Percentiles rank a stretch among this genome's conserved stretches.
phyloP scores from a whole-genome alignment of 2,888 invertebrate genomes.

The Crepidodera aurea region DNA sequence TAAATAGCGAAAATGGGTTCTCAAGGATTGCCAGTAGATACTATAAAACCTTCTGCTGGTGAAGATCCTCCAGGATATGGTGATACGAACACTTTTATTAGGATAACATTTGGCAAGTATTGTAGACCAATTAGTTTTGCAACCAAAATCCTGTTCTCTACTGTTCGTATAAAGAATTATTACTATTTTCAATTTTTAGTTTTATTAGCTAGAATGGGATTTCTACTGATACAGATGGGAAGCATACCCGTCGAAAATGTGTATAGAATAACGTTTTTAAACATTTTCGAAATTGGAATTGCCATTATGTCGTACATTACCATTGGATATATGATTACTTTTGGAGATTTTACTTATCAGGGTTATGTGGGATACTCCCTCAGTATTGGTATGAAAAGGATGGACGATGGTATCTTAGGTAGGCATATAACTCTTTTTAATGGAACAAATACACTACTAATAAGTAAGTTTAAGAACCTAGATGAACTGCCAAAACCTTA shows the following conservation, averaged over 20 bases:
- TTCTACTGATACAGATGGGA: slow-evolving; percentile 53
- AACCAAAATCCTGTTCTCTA: too few species aligned
- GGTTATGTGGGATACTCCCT: slow-evolving; percentile 46
- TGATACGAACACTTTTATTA: slow-evolving; percentile 23
- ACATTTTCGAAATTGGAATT: slow-evolving; percentile 55
- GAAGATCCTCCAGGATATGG: slow-evolving; percentile 8
- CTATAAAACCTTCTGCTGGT: too few species aligned
- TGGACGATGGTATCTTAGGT: slow-evolving; percentile 31
- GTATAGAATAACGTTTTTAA: slow-evolving; percentile 56
- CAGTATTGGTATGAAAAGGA: slow-evolving; percentile 9
- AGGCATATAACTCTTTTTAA: too few species aligned
- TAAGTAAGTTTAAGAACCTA: too few species aligned
- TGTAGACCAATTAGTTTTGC: not conserved
- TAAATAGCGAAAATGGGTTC: too few species aligned
- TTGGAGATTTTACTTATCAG: slow-evolving; percentile 49
- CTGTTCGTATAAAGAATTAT: too few species aligned
- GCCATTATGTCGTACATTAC: slow-evolving; percentile 52
- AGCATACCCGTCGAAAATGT: slow-evolving; percentile 57
- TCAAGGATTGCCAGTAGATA: too few species aligned
- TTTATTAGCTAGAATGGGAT: slow-evolving; percentile 46
- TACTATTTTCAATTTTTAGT: too few species aligned
- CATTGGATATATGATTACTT: slow-evolving; percentile 54
- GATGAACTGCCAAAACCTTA: too few species aligned
- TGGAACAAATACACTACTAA: too few species aligned
- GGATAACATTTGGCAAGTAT: slow-evolving; percentile 26